These are phyloP conservation scores for Nasonia longicornis DNA, from an alignment of 1,140 invertebrate species.

Conservation along the genomic window DNA sequence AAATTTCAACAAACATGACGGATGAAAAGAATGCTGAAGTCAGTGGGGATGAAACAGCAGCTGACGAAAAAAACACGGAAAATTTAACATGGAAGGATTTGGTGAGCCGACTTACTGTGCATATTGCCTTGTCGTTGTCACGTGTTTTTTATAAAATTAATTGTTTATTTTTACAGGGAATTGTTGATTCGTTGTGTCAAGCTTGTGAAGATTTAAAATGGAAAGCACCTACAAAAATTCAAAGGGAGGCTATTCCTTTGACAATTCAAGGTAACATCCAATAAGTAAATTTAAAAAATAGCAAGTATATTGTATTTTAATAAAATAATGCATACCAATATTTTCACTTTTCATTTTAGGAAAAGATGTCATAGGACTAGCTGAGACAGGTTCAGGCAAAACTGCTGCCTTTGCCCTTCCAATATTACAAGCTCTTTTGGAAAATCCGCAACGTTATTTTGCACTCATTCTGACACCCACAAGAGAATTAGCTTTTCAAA, in stretches of 20 bases:
- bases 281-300: neutral
- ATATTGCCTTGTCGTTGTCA: slow-evolving; percentile 33
- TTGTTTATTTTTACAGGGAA: slow-evolving; percentile 75
- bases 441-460: slow-evolving; percentile 94
- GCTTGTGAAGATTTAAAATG: slow-evolving; percentile 94
- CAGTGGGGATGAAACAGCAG: neutral
- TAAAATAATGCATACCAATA: neutral
- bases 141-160: slow-evolving; percentile 23
- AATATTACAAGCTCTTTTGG: slow-evolving; percentile 90
- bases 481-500: slow-evolving; percentile 96
- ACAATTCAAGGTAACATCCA: slow-evolving; percentile 80
- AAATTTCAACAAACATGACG: neutral
- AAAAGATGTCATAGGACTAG: slow-evolving; percentile 95
- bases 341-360: slow-evolving; percentile 64
- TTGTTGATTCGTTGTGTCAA: slow-evolving; percentile 92
- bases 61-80: neutral
- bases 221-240: slow-evolving; percentile 94
- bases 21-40: neutral
- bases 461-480: slow-evolving; percentile 96
- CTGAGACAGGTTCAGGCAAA: slow-evolving; percentile 98
- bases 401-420: slow-evolving; percentile 97
- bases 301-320: neutral
- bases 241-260: slow-evolving; percentile 91
- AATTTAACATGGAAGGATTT: slow-evolving; percentile 74
- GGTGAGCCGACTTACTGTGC: slow-evolving; percentile 60